These are phyloP conservation scores for Pegea sp. DNA, from an alignment of 23 tunicate species.

Conservation along the genomic window DNA sequence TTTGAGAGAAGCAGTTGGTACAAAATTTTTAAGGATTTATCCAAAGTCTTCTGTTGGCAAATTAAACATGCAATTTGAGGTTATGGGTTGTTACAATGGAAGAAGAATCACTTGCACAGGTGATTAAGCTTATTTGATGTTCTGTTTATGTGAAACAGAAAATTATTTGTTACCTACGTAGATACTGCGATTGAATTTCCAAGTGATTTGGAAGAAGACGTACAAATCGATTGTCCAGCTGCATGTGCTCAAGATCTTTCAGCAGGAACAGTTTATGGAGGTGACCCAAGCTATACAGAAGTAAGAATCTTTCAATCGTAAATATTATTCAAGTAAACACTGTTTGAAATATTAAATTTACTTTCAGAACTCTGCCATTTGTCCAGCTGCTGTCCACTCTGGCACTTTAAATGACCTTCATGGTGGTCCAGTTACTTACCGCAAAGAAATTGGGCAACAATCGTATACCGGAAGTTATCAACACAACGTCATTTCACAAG, in stretches of 20 bases:
- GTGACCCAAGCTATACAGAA: slow-evolving; percentile 39
- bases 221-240: slow-evolving; percentile 52
- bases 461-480: slow-evolving; percentile 25
- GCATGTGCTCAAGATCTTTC: slow-evolving; percentile 61
- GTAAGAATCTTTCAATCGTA: slow-evolving; percentile 7
- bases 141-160: not conserved
- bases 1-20: slow-evolving; percentile 54
- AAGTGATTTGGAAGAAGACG: slow-evolving; percentile 11
- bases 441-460: slow-evolving; percentile 21
- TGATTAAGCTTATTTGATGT: slow-evolving; percentile 2
- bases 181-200: not conserved
- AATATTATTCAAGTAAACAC: not conserved
- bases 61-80: slow-evolving; percentile 52
- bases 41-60: slow-evolving; percentile 33
- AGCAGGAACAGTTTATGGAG: slow-evolving; percentile 46
- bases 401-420: slow-evolving; percentile 39
- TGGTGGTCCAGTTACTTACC: slow-evolving; percentile 44
- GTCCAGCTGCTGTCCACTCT: slow-evolving; percentile 86
- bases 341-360: slow-evolving; percentile 2
- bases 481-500: slow-evolving; percentile 27
- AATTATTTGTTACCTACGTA: not conserved
- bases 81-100: slow-evolving; percentile 65
- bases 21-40: slow-evolving; percentile 28
- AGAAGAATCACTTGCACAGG: slow-evolving; percentile 46
- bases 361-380: slow-evolving; percentile 52